Evolutionary conservation across 1,140 invertebrate species (phyloP).

Genomic region (Scaptomyza montana): DNA sequence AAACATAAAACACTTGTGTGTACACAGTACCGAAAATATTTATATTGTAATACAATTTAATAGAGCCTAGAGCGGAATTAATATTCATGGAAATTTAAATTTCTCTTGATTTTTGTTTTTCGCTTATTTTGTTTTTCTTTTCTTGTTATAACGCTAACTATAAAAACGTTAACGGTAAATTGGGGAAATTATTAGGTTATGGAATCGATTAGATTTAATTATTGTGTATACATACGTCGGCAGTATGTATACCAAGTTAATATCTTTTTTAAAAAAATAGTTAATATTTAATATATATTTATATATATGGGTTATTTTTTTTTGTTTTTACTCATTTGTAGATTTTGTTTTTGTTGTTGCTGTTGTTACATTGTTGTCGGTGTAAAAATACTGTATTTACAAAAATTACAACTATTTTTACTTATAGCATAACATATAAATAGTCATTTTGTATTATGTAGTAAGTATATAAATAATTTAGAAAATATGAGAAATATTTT

Average conservation of each 20-base stretch:
- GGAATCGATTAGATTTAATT: slow-evolving; percentile 66
- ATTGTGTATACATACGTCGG: slow-evolving; percentile 23
- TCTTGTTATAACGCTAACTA: slow-evolving; percentile 41
- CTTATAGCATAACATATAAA: slow-evolving; percentile 76
- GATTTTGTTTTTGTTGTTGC: slow-evolving; percentile 12
- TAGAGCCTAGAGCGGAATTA: slow-evolving; percentile 12
- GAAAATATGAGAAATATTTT: slow-evolving; percentile 82
- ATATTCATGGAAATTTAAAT: slow-evolving; percentile 47
- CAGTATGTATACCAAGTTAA: slow-evolving; percentile 49
- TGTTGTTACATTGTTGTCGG: slow-evolving; percentile 38
- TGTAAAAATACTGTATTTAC: slow-evolving; percentile 81
- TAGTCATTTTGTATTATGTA: slow-evolving; percentile 64
- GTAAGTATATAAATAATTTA: slow-evolving; percentile 78
- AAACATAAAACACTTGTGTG: slow-evolving; percentile 55
- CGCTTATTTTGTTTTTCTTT: background rate
- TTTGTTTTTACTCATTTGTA: slow-evolving; percentile 27
- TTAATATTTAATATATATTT: slow-evolving; percentile 60
- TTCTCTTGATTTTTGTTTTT: slow-evolving; percentile 28
- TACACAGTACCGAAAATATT: slow-evolving; percentile 60
- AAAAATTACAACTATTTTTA: slow-evolving; percentile 72
- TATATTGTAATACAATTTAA: slow-evolving; percentile 51
- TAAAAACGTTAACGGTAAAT: slow-evolving; percentile 38
- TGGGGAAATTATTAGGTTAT: slow-evolving; percentile 35
- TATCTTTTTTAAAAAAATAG: slow-evolving; percentile 75
- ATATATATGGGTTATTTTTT: slow-evolving; percentile 55